Base-by-base conservation (phyloP, 2,888 invertebrate species). In the Drosophila conformis region DNA sequence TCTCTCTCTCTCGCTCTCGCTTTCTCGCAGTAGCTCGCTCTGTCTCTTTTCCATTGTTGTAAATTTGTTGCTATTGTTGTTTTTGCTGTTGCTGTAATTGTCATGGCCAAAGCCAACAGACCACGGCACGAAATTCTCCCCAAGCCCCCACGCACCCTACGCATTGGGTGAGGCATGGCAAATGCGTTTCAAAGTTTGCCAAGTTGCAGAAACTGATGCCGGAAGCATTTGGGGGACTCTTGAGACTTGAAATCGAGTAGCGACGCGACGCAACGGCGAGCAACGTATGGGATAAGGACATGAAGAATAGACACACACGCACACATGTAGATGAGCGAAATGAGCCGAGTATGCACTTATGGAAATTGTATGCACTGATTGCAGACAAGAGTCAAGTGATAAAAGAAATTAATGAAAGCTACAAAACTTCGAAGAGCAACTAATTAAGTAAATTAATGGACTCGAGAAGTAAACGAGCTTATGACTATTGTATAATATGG, bases 181-280 rank as follows among this genome's bases (percentile, higher is more conserved):
- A 89, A 84, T 83, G 89, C 89, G 89, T 76, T 89, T 81, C 76
- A 72, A 87, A 89, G 75, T 89, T 87, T 87, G 84, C 84, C 84
- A 89, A 84, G 77, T 80, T 80, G 80, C 73, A 80, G 81, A 83
- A 81, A 80, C 82, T 86, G 73, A 84, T 78, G 87, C 84, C 89
- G 89, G 89, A 84, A 84, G 67, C 81, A 80, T 76, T 78, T 56
- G 51, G 66, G 65, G 65, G 77, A 72, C 78, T 78, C 78, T 76
- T 66, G 77, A 80, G 78, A 78, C 80, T 71, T 60, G 56, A 80
- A 74, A 63, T 63, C 60, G 72, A 72, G 73, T 64, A 52, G 58
- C 63, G 42, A 33, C 35, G 52, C 53, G 36, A 42, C 35, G 68
- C 75, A 42, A 36, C 27, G 33, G 54, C 54, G 38, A 27, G 29